A percentile compares a stretch with the other conserved stretches of the same genome.
These are phyloP conservation scores for Marronus borbonicus DNA, from an alignment of 2,888 invertebrate genomes.

Conservation along the genomic window DNA sequence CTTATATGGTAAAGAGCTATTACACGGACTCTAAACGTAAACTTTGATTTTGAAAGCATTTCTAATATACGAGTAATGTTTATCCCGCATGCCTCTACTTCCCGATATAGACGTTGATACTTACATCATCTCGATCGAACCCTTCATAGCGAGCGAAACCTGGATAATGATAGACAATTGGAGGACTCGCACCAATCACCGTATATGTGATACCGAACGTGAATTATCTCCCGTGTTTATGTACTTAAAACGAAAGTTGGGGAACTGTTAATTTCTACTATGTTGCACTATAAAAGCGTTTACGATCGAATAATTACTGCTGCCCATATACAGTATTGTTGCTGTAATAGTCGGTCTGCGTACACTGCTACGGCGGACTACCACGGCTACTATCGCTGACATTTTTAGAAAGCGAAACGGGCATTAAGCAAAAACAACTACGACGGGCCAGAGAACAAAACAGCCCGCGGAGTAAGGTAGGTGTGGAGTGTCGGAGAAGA, in stretches of 20 bases:
- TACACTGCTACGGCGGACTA: conserved; percentile 34
- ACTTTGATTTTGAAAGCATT: conserved; percentile 24
- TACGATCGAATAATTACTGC: conserved; percentile 6
- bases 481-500: conserved; percentile 15
- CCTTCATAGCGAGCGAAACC: conserved; percentile 24
- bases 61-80: neutral
- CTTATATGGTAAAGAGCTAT: conserved; percentile 31
- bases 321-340: conserved; percentile 28
- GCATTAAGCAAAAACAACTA: conserved; percentile 39
- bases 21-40: conserved; percentile 6
- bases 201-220: neutral
- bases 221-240: neutral
- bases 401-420: conserved; percentile 54
- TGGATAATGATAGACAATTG: conserved; percentile 5
- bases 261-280: conserved; percentile 20
- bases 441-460: conserved; percentile 9
- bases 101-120: conserved; percentile 21
- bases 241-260: conserved; percentile 9
- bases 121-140: conserved; percentile 32
- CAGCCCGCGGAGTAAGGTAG: neutral
- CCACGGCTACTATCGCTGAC: conserved; percentile 43
- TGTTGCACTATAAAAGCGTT: conserved; percentile 1
- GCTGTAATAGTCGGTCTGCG: conserved; percentile 11
- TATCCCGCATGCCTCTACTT: neutral
- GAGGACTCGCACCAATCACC: conserved; percentile 22